Evolutionary conservation across 1,140 invertebrate species (phyloP).

Genomic region (Drosophila sechellia): DNA sequence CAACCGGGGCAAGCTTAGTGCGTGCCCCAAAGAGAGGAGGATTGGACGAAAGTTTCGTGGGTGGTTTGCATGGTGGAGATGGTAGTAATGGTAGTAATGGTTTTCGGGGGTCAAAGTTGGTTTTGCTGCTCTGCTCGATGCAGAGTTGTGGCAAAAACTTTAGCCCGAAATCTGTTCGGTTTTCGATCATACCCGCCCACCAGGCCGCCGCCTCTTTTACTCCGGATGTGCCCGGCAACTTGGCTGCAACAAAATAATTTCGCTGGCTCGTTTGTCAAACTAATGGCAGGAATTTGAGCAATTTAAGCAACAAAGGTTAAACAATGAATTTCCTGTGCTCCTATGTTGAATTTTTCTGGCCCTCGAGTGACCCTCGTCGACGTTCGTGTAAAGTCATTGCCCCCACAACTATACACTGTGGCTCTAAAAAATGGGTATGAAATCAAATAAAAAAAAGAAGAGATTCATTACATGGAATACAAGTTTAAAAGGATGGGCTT

Average conservation of each 20-base stretch:
- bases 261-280: constrained; percentile 80
- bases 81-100: constrained; percentile 5
- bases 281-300: constrained; percentile 80
- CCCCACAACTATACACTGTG: constrained; percentile 8
- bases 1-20: constrained; percentile 50
- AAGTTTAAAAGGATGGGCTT: background rate
- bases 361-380: constrained; percentile 23
- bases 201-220: background rate
- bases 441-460: background rate
- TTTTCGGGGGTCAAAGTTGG: constrained; percentile 25
- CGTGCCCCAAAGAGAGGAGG: constrained; percentile 39
- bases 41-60: constrained; percentile 10
- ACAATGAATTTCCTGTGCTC: constrained; percentile 73
- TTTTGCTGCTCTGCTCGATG: constrained; percentile 24
- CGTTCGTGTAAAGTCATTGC: constrained; percentile 48
- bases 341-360: constrained; percentile 75
- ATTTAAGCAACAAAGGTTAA: constrained; percentile 82
- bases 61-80: background rate
- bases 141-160: constrained; percentile 53
- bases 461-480: background rate
- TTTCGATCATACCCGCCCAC: constrained; percentile 23
- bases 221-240: constrained; percentile 33
- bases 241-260: constrained; percentile 78
- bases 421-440: too few relatives aligned
- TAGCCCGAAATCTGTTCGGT: constrained; percentile 55